Evolutionary conservation across 2,797 vertebrate genomes (phyloP), one percentile per base, ranked within the genome.

Genomic region (Enteromius radiatus): DNA sequence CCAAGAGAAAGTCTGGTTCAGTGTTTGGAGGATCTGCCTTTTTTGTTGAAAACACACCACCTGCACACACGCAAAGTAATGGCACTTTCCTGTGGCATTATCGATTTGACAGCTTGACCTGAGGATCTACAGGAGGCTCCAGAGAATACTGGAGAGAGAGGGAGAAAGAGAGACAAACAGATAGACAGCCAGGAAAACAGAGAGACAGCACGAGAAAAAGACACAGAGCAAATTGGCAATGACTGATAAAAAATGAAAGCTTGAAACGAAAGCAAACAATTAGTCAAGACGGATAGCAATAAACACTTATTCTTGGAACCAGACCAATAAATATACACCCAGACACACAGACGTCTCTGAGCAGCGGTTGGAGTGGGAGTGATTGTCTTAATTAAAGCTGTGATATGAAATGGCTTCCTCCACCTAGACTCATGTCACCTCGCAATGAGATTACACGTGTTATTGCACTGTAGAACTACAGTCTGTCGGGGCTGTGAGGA

Each of bases 341-440:
- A 63, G 26, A 38, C 54, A 65, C 56, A 23, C 65, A 41, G 45
- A 36, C 28, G 36, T 71, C 79, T 23, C 65, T 8, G 36, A 64
- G 77, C 49, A 38, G 21, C 26, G 23, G 65, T 70, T 69, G 36
- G 45, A 76, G 69, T 76, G 38, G 31, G 76, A 86, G 70, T 82
- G 69, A 79, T 84, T 63, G 83, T 70, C 74, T 73, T 80, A 80
- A 84, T 84, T 87, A 73, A 87, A 82, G 64, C 63, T 70, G 69
- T 75, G 76, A 54, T 76, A 41, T 61, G 15, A 74, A 81, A 84
- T 81, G 43, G 69, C 52, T 69, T 77, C 54, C 33, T 69, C 74
- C 75, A 78, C 47, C 61, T 52, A 68, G 47, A 74, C 14, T 77
- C 45, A 47, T 77, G 78, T 80, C 81, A 75, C 47, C 61, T 76